Conservation (phyloP, 1,140 invertebrate species). For the Calliphora vicina region DNA sequence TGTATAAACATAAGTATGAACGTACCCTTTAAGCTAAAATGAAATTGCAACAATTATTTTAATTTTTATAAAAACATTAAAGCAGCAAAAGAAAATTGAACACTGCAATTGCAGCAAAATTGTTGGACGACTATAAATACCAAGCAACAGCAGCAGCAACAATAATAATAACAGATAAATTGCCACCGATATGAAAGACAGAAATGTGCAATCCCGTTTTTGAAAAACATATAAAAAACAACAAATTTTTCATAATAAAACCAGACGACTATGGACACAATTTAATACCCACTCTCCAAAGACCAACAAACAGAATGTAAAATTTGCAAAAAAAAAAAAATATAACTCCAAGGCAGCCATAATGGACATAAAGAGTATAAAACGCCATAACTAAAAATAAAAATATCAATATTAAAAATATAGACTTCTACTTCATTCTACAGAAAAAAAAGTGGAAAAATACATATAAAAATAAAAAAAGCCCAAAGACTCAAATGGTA, state of each 20-base stretch:
- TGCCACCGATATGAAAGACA: background rate
- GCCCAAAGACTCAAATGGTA: background rate
- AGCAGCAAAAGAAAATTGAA: background rate
- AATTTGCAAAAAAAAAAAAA: background rate
- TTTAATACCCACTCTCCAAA: background rate
- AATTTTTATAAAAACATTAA: background rate
- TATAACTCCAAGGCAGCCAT: background rate
- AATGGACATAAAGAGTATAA: background rate
- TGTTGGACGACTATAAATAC: background rate
- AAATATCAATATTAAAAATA: background rate
- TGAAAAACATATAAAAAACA: background rate
- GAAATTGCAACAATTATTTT: constrained; percentile 9
- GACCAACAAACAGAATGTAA: background rate
- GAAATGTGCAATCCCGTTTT: background rate
- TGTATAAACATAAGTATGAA: background rate
- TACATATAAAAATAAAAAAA: background rate
- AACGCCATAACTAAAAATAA: constrained; percentile 9
- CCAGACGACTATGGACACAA: background rate
- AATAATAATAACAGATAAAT: background rate
- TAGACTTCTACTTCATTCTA: background rate
- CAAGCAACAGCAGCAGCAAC: background rate
- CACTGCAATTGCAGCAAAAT: background rate
- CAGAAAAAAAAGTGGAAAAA: background rate
- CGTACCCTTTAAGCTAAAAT: background rate
- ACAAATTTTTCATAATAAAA: background rate